These are phyloP conservation scores for Masnerella sp. DNA, from an alignment of 2,888 invertebrate genomes.

Conservation along the genomic window DNA sequence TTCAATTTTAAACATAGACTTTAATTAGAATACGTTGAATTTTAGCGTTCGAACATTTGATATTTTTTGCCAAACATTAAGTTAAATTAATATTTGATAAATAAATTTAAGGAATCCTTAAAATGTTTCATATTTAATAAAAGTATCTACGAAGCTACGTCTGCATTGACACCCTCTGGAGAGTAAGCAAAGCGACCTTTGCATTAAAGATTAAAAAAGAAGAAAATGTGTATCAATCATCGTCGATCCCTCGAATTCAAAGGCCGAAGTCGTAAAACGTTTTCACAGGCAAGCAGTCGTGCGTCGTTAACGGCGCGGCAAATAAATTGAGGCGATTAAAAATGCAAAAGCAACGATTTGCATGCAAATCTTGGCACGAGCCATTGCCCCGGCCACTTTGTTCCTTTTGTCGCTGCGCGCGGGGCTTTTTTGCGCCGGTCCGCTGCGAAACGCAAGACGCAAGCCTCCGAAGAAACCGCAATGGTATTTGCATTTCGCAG, in stretches of 20 bases:
- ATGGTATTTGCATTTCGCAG: constrained; percentile 54
- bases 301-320: constrained; percentile 24
- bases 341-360: constrained; percentile 43
- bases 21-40: too few relatives aligned
- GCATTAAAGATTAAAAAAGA: too few relatives aligned
- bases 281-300: not conserved
- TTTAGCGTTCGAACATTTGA: too few relatives aligned
- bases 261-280: not conserved
- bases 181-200: too few relatives aligned
- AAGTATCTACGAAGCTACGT: too few relatives aligned
- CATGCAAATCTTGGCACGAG: constrained; percentile 56
- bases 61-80: too few relatives aligned
- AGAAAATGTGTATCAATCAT: too few relatives aligned
- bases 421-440: constrained; percentile 6
- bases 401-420: constrained; percentile 32
- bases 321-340: constrained; percentile 44
- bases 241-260: not conserved
- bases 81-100: too few relatives aligned
- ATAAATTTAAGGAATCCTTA: too few relatives aligned
- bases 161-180: too few relatives aligned
- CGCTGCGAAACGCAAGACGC: constrained; percentile 7
- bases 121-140: too few relatives aligned
- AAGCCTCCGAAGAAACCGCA: constrained; percentile 32
- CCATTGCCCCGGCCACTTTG: constrained; percentile 36
- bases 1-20: too few relatives aligned